Evolutionary conservation across 2,888 invertebrate genomes (phyloP), one percentile per base, ranked within the genome.

Genomic region (Drosophila kanekoi): DNA sequence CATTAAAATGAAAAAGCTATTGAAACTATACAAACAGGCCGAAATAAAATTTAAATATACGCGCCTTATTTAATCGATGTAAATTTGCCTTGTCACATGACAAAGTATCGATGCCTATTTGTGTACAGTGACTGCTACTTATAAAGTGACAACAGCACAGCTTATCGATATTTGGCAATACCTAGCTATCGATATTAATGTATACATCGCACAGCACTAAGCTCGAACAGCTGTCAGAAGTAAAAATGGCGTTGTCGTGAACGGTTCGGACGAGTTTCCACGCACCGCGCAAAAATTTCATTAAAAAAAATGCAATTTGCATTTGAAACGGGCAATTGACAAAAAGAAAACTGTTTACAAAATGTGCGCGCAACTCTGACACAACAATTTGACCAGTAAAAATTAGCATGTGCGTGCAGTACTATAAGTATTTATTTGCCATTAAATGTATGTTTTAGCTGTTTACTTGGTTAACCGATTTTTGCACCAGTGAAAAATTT

Each of bases 231-330:
- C 74, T 74, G 74, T 66, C 74, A 86, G 75, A 85, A 80, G 79
- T 79, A 77, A 89, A 89, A 89, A 90, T 89, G 87, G 85, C 86
- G 89, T 85, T 80, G 74, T 74, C 66, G 70, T 71, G 73, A 72
- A 73, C 49, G 77, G 67, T 53, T 61, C 63, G 71, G 67, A 72
- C 47, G 20, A 49, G 28, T 38, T 66, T 66, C 53, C 37, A 53
- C 63, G 56, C 58, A 53, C 67, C 71, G 79, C 72, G 56, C 59
- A 56, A 45, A 44, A 57, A 38, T 10, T n/a, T 14, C 35, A 52
- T 63, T 53, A 40, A 56, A 58, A 66, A 72, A 79, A 74, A 75
- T 77, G 73, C 60, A 72, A 77, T 78, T 76, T 68, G 52, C 69
- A 68, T 62, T 58, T 58, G 52, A 49, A 45, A 51, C 52, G 60